Base-by-base conservation (phyloP, 2,113 vertebrate species). In the Chitala chitala region DNA sequence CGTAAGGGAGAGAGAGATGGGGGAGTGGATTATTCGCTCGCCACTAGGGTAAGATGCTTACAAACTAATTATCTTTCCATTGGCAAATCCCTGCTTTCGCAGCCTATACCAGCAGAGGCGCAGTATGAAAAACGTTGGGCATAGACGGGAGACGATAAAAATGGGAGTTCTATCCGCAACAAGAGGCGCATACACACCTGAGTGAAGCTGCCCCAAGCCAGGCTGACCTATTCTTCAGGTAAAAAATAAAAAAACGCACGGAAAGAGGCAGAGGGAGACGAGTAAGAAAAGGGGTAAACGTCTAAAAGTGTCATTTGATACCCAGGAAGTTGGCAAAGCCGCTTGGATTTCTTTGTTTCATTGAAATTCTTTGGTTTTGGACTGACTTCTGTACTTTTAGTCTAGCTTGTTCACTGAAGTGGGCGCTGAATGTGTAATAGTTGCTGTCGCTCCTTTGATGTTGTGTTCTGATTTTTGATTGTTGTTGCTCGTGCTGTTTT, bases 261-360 rank as follows among this genome's bases (percentile, higher is more conserved):
- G 58, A 29, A 36, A 31, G 78, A 82, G 73, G 50, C 74, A 38
- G 59, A 69, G 69, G 61, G 63, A 71, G 55, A 69, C 73, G 75
- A 69, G 61, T 63, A 77, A 76, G 78, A 20, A 13, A 55, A 31
- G 69, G 70, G 71, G 77, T 80, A 64, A 54, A 56, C 73, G 31
- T 17, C 55, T 26, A 40, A 71, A 84, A 78, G 75, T 89, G 91
- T 91, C 88, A 92, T 87, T 78, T 87, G 91, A 93, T 92, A 92
- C 92, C 89, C 92, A 92, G 93, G 93, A 94, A 94, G 93, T 92
- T 83, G 75, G 86, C 78, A 78, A 87, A 81, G 84, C 80, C 82
- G 85, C 85, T 83, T 85, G 87, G 86, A 88, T 89, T 89, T 89
- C 90, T 91, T 92, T 92, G 91, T 92, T 85, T 90, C 86, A 81